Conservation (phyloP, 2,888 invertebrate genomes). For the Polia nebulosa region DNA sequence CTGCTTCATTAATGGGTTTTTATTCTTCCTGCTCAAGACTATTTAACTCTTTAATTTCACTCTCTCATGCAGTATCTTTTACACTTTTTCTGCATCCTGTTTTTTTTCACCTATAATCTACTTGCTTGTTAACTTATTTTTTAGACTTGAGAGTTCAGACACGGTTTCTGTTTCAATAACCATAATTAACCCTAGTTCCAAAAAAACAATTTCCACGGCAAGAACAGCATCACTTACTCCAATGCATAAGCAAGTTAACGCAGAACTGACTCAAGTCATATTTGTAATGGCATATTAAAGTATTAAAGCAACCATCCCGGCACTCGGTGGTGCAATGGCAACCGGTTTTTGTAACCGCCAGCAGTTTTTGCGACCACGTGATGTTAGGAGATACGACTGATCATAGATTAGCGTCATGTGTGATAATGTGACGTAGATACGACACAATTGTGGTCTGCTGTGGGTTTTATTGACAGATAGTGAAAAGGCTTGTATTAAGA, state of each 20-base stretch:
- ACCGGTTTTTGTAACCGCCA: conserved; percentile 66
- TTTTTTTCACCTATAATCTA: conserved; percentile 12
- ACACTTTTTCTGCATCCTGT: not conserved
- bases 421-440: conserved; percentile 36
- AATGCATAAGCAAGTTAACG: conserved; percentile 18
- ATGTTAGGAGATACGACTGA: conserved; percentile 34
- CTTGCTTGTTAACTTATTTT: conserved; percentile 14
- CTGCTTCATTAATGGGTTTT: not conserved
- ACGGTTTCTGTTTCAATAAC: conserved; percentile 16
- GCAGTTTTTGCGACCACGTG: conserved; percentile 64
- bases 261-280: conserved; percentile 21
- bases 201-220: conserved; percentile 16
- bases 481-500: too few relatives aligned
- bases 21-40: not conserved
- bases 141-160: conserved; percentile 3
- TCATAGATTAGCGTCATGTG: conserved; percentile 26
- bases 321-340: conserved; percentile 47
- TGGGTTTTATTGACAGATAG: not conserved
- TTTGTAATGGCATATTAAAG: conserved; percentile 45
- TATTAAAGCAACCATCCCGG: conserved; percentile 35
- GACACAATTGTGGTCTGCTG: conserved; percentile 13
- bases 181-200: conserved; percentile 1
- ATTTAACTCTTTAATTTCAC: not conserved
- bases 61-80: not conserved
- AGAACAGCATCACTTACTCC: conserved; percentile 18